These are phyloP conservation scores for Lagodon rhomboides DNA, from an alignment of 2,797 vertebrate genomes.

Conservation along the genomic window DNA sequence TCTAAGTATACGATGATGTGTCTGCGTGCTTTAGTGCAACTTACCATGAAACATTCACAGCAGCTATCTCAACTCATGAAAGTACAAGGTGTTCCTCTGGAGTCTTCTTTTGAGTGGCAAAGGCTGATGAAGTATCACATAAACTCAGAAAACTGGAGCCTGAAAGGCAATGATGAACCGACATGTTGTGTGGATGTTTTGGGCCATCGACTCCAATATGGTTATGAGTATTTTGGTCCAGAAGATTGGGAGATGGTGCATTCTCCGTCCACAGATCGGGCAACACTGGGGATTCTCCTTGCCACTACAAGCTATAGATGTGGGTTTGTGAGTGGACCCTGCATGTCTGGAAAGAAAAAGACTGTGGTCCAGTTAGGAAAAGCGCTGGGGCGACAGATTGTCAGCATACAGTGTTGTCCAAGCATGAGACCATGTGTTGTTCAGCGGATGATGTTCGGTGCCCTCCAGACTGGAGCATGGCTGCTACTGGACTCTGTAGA, in stretches of 20 bases:
- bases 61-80: slow-evolving; percentile 79
- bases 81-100: slow-evolving; percentile 58
- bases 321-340: slow-evolving; percentile 84
- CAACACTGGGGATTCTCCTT: slow-evolving; percentile 85
- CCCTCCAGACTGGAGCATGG: slow-evolving; percentile 88
- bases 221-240: slow-evolving; percentile 89
- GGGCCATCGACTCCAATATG: slow-evolving; percentile 82
- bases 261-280: slow-evolving; percentile 84
- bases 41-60: slow-evolving; percentile 84
- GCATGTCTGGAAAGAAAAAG: slow-evolving; percentile 83
- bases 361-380: slow-evolving; percentile 82
- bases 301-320: slow-evolving; percentile 86
- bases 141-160: slow-evolving; percentile 41
- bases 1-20: slow-evolving; percentile 66
- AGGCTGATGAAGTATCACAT: slow-evolving; percentile 88
- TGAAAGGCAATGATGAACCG: slow-evolving; percentile 19
- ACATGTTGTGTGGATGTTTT: slow-evolving; percentile 86
- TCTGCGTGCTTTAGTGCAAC: slow-evolving; percentile 81
- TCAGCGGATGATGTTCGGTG: slow-evolving; percentile 85
- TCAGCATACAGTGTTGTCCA: slow-evolving; percentile 82
- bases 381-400: slow-evolving; percentile 86
- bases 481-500: slow-evolving; percentile 86
- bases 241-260: slow-evolving; percentile 79
- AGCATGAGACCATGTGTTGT: slow-evolving; percentile 69
- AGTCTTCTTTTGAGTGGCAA: slow-evolving; percentile 90